Evolutionary conservation across 2,888 invertebrate species (phyloP).

Genomic region (Hofmannophila pseudospretella): DNA sequence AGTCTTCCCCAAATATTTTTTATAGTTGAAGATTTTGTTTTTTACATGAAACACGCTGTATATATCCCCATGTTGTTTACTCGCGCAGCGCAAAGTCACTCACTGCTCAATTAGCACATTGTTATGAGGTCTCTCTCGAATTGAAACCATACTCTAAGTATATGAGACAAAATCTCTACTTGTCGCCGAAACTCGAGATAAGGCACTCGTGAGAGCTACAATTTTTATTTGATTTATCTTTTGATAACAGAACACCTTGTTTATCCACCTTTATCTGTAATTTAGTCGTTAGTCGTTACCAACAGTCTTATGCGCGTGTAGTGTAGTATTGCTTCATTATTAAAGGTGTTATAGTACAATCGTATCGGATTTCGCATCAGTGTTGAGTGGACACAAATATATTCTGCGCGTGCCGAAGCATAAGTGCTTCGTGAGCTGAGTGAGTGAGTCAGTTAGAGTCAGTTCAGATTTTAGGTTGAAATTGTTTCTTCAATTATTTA

Average conservation of each 20-base stretch:
- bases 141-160: constrained; percentile 15
- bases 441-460: too few relatives aligned
- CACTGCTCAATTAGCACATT: constrained; percentile 34
- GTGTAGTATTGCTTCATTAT: neutral
- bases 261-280: constrained; percentile 15
- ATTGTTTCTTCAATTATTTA: too few relatives aligned
- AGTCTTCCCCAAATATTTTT: too few relatives aligned
- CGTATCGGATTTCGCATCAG: constrained; percentile 7
- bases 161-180: constrained; percentile 18
- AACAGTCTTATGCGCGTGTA: constrained; percentile 4
- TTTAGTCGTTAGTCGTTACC: constrained; percentile 3
- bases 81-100: neutral
- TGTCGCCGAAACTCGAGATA: constrained; percentile 22
- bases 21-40: too few relatives aligned
- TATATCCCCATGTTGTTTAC: neutral
- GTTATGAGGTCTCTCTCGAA: constrained; percentile 23
- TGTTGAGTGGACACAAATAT: constrained; percentile 2
- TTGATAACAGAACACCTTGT: constrained; percentile 26
- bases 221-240: constrained; percentile 19
- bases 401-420: neutral
- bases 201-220: constrained; percentile 10
- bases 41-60: neutral
- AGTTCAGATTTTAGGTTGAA: too few relatives aligned
- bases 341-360: too few relatives aligned
- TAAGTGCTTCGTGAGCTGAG: constrained; percentile 7